phyloP scores from a whole-genome alignment of 37 sponge, comb jelly and placozoan species.

The Chondrosia reniformis region DNA sequence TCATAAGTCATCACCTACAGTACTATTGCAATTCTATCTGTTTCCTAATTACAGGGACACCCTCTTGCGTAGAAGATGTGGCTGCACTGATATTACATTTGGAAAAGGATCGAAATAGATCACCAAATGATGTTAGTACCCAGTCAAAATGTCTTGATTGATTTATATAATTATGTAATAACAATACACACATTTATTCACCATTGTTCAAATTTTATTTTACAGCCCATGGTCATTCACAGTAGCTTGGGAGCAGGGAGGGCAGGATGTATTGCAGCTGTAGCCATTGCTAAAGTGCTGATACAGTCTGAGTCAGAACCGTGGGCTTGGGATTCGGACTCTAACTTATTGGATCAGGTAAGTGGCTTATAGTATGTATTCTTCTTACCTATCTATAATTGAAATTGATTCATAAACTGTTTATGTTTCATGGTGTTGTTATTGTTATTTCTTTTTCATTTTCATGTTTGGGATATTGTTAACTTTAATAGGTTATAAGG shows the following conservation, averaged over 20 bases:
- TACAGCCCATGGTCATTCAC: conserved; percentile 45
- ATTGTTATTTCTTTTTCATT: no score
- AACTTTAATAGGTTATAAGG: conserved; percentile 51
- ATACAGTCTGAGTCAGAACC: conserved; percentile 12
- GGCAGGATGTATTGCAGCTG: conserved; percentile 51
- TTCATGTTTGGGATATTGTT: no score
- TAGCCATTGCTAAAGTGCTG: conserved; percentile 35
- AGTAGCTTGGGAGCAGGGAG: conserved; percentile 45
- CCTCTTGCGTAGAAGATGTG: conserved; percentile 5
- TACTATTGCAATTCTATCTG: not conserved
- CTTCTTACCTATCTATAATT: not conserved
- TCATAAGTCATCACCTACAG: not conserved
- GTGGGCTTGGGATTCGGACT: conserved; percentile 20
- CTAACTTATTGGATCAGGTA: conserved; percentile 52
- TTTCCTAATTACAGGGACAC: not conserved
- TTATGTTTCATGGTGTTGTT: not conserved
- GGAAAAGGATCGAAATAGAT: not conserved
- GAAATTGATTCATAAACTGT: no score
- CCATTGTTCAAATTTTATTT: not conserved
- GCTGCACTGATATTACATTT: not conserved
- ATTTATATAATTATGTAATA: no score
- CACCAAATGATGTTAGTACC: not conserved
- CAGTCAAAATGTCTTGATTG: no score
- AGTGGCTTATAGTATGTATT: not conserved
- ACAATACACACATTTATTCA: no score